Evolutionary conservation across 2,113 vertebrate species (phyloP), one percentile per base, ranked within the genome.

Genomic region (Silurus asotus): DNA sequence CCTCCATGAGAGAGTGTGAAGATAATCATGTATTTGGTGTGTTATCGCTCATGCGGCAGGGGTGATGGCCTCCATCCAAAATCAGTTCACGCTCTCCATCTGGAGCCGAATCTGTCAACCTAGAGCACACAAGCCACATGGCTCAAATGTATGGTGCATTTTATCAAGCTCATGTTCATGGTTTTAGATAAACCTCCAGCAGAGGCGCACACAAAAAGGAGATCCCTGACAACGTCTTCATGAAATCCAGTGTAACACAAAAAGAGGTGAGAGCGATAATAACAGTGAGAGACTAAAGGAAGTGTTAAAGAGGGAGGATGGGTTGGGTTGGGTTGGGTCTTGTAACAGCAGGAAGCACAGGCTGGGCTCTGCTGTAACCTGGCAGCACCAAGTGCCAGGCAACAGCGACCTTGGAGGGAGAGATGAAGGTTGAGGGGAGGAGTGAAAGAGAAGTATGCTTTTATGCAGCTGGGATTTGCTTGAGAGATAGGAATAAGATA

Each of bases 31-130:
- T 56, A 87, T 91, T 93, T 92, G 92, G 90, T 87, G 91, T 90
- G 91, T 88, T 92, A 90, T 94, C 91, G 88, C 89, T 93, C 89
- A 45, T 85, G 87, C 90, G 9, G 91, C 87, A 91, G 88, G 90
- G 90, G 90, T 74, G 49, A 88, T 83, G 83, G 89, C 19, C 86
- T 87, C 91, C 89, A 91, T 90, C 92, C 78, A 88, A 84, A 90
- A 91, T 88, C n/a, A 90, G 91, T 88, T 90, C 90, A 89, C 88
- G 78, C 90, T 91, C 91, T 93, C 94, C 92, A 94, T 94, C 94
- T 94, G 93, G 89, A 92, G 89, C 79, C 28, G 5, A 37, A 7
- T 51, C 48, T 55, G 85, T 78, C 87, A 82, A 84, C 64, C 74
- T 67, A 49, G 45, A 64, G 19, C 65, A 49, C 45, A 62, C 23